Evolutionary conservation across 2,797 vertebrate species (phyloP), one percentile per base, ranked within the genome.

Genomic region (Decapterus maruadsi): DNA sequence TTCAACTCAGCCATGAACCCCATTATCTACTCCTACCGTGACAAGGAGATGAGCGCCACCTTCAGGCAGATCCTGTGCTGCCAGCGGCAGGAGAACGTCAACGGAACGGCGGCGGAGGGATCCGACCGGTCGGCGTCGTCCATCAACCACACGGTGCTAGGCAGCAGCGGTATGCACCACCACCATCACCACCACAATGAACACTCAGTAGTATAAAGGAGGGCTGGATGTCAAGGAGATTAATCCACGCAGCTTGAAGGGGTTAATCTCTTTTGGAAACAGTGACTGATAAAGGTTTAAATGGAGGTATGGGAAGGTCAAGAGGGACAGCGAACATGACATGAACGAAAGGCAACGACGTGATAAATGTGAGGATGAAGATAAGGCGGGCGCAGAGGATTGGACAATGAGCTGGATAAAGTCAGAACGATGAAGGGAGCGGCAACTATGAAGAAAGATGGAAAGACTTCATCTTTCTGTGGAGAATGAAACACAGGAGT

Each of bases 1-100:
- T 98, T 99, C 94, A 99, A 99, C 93, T 99, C 98, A 0, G 98
- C 98, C 86, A 99, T 99, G 98, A 99, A 99, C 90, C 98, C 98
- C 86, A 99, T 99, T 93, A 99, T 99, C 92, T 99, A 99, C 93
- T 99, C 98, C 45, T 99, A 99, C 90, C 96, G 98, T 0, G 98
- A 99, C 94, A 99, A 99, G 83, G 98, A 99, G 91, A 99, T 99
- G 98, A 99, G 98, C 0, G 93, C 97, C 0, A 99, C 98, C 65
- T 99, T 99, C 95, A 96, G 96, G 77, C 97, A 99, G 93, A 99
- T 99, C 90, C 95, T 99, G 62, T 99, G 97, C 90, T 99, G 98
- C 89, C 98, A 98, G 88, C 95, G 97, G 74, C 96, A 95, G 0
- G 98, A 99, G 89, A 97, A 90, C 2, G 72, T 96, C 82, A 98